Base-by-base conservation (phyloP, 1,140 invertebrate species). In the Formica exsecta region DNA sequence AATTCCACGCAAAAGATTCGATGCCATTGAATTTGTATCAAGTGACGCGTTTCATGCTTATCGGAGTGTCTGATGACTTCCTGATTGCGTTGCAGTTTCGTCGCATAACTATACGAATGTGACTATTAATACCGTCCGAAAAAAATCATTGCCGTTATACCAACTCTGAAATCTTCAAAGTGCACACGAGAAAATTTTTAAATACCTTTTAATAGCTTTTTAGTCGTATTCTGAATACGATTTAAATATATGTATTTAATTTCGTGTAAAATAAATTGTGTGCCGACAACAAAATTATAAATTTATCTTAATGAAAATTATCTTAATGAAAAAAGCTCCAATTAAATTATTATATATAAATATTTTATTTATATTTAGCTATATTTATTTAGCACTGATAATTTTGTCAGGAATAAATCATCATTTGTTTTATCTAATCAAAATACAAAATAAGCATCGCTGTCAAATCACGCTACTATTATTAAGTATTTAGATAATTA, bases 71-170 rank as follows among this genome's bases (percentile, higher is more conserved):
- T 70, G 77, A 80, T 80, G 48, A 80, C 77, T 80, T 80, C 48
- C 64, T 70, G 77, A 80, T 80, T 80, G 48, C 64, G 48, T 59
- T 70, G 77, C 77, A 70, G 41, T 80, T 80, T 80, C 64, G 64
- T 41, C 51, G 64, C 64, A 19, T 41, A 41, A 80, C 64, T 44
- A 70, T 64, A 79, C 77, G 51, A 38, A 57, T 41, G 51, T 41
- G 16, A 29, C 65, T 80, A 59, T 80, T 36, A 29, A 66, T 57
- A 41, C 3, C 32, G 64, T 9, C 2, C 29, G 48, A 80, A 59
- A 68, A 68, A 80, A 80, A 54, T 22, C 61, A 36, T 41, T 13
- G 25, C 2, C 36, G 2, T 41, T 57, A 41, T n/a, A 57, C 59
- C 22, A 59, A 29, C 36, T 38, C 25, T n/a, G 44, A 51, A 22